Evolutionary conservation across 2,888 invertebrate species (phyloP).

Genomic region (Cephonodes hylas): DNA sequence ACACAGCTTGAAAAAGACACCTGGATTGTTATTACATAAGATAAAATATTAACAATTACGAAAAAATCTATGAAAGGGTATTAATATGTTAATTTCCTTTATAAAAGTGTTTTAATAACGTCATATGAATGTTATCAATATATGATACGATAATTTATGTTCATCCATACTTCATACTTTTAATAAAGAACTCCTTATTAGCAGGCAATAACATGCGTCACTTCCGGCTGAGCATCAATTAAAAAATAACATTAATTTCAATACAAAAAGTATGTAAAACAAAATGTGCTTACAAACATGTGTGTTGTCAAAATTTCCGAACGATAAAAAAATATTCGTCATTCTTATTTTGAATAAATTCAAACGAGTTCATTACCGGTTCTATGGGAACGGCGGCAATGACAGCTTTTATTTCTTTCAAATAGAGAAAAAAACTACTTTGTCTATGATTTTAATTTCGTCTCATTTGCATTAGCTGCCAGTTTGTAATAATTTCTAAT

Average conservation of each 20-base stretch:
- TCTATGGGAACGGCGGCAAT: conserved; percentile 64
- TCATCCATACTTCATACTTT: neutral
- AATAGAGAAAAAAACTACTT: conserved; percentile 48
- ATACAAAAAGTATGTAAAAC: neutral
- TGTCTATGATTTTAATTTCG: conserved; percentile 70
- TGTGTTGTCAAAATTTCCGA: neutral
- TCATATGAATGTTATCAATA: neutral
- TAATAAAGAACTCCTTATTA: too few species aligned
- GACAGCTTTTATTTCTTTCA: conserved; percentile 54
- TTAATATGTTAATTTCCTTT: neutral
- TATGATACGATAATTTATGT: neutral
- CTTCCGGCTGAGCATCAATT: neutral
- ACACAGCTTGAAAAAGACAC: too few species aligned
- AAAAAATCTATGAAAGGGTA: neutral
- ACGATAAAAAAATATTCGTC: neutral
- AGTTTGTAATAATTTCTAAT: conserved; percentile 60
- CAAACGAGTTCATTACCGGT: conserved; percentile 42
- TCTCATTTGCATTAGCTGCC: conserved; percentile 64
- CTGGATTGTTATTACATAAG: too few species aligned
- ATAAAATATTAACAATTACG: too few species aligned
- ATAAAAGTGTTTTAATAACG: neutral
- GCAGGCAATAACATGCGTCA: neutral
- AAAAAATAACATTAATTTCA: neutral
- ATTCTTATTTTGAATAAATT: conserved; percentile 4
- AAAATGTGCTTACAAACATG: neutral